A percentile compares a stretch with the other conserved stretches of the same genome.
Evolutionary conservation across 2,888 invertebrate genomes (phyloP).

Genomic region (Pterobdella sp.): DNA sequence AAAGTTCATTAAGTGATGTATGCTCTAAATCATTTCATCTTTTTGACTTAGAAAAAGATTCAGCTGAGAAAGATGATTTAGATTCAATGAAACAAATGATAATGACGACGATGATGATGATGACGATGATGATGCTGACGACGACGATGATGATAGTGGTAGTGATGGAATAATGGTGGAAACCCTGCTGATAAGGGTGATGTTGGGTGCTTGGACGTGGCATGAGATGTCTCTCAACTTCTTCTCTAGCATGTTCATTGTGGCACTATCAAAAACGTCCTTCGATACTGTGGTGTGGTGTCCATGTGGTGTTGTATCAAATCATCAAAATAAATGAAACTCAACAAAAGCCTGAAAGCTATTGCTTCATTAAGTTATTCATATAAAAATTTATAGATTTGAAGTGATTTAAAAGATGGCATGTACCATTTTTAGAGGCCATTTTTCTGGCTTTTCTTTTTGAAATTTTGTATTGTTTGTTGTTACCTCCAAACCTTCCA

Average conservation of each 20-base stretch:
- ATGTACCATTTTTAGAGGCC: constrained; percentile 81
- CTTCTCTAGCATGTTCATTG: no score
- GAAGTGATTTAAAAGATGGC: no score
- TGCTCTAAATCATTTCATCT: neutral
- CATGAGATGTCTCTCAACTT: no score
- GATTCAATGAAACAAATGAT: no score
- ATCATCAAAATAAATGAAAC: neutral
- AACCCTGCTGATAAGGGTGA: no score
- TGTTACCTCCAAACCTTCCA: constrained; percentile 65
- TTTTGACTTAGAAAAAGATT: no score
- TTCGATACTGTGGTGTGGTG: neutral
- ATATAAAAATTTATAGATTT: neutral
- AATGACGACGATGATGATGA: neutral
- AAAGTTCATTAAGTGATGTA: neutral
- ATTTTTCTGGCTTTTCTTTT: constrained; percentile 78
- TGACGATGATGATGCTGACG: neutral
- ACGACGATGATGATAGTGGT: neutral
- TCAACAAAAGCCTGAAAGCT: neutral
- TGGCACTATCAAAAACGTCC: constrained; percentile 1
- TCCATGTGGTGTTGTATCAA: neutral
- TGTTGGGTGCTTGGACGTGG: neutral
- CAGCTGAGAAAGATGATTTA: no score
- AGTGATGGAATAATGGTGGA: no score
- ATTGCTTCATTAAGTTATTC: no score
- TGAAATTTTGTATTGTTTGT: constrained; percentile 30